Evolutionary conservation across 2,113 vertebrate genomes (phyloP).

Genomic region (Toxostoma redivivum): DNA sequence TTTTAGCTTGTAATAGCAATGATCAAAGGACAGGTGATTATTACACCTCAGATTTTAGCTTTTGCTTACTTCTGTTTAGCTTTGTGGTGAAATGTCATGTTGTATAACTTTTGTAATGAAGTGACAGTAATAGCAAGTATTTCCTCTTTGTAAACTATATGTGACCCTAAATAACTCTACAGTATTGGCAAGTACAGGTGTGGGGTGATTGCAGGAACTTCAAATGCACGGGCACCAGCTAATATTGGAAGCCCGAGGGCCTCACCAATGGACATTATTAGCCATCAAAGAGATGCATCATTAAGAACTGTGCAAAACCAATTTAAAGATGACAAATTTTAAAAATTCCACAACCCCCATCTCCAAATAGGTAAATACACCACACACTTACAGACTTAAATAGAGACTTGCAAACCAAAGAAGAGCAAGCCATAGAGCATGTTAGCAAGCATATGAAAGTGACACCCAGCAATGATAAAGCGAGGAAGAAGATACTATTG

Average conservation of each 20-base stretch:
- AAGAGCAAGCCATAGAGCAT: neutral
- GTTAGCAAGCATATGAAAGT: accelerated
- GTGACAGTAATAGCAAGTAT: neutral
- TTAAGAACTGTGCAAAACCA: neutral
- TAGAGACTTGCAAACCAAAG: neutral
- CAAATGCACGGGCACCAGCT: neutral
- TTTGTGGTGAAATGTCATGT: neutral
- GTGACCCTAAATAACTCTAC: neutral
- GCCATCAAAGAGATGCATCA: neutral
- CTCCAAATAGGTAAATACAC: neutral
- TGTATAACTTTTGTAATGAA: neutral
- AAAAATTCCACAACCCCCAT: accelerated
- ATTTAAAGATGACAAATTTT: neutral
- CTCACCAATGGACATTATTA: neutral
- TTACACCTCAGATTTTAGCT: neutral
- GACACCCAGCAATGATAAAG: neutral
- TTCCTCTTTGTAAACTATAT: neutral
- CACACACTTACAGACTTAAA: neutral
- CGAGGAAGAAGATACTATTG: neutral
- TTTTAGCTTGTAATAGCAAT: neutral
- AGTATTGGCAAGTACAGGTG: neutral
- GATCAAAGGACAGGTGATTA: neutral
- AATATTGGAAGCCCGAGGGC: neutral
- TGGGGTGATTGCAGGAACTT: neutral
- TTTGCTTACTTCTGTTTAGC: neutral